phyloP scores from a whole-genome alignment of 2,888 invertebrate species.

The Lacanobia oleracea region DNA sequence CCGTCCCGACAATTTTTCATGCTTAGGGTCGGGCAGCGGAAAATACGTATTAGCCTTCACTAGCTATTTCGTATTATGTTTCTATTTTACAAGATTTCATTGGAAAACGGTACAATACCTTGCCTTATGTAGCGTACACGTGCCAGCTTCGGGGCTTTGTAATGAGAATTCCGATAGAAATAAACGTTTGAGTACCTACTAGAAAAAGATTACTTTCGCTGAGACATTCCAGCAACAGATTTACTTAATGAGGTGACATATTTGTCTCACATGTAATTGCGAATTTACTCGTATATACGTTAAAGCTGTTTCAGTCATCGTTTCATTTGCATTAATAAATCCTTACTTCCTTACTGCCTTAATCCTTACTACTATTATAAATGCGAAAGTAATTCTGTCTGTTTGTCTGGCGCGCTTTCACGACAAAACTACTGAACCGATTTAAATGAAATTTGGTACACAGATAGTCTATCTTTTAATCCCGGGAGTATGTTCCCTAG shows the following conservation, averaged over 20 bases:
- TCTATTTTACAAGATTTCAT: conserved; percentile 65
- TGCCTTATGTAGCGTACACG: conserved; percentile 44
- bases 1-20: conserved; percentile 76
- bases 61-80: conserved; percentile 67
- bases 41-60: conserved; percentile 72
- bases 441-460: too few relatives aligned
- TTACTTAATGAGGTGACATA: conserved; percentile 13
- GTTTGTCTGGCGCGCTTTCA: too few relatives aligned
- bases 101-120: conserved; percentile 56
- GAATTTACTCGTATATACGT: neutral
- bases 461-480: too few relatives aligned
- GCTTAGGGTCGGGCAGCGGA: conserved; percentile 71
- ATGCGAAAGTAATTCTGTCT: too few relatives aligned
- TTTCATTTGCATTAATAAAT: neutral
- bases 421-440: too few relatives aligned
- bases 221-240: conserved; percentile 13
- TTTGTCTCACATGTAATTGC: neutral
- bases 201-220: conserved; percentile 25
- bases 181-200: conserved; percentile 21
- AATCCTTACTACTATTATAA: too few relatives aligned
- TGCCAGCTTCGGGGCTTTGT: conserved; percentile 43
- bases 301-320: too few relatives aligned
- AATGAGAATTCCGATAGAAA: conserved; percentile 47
- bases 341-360: too few relatives aligned
- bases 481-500: too few relatives aligned